Percentiles rank a stretch among this genome's conserved stretches.
These are phyloP conservation scores for Osmoderma eremita DNA, from an alignment of 2,888 invertebrate genomes.

Conservation along the genomic window DNA sequence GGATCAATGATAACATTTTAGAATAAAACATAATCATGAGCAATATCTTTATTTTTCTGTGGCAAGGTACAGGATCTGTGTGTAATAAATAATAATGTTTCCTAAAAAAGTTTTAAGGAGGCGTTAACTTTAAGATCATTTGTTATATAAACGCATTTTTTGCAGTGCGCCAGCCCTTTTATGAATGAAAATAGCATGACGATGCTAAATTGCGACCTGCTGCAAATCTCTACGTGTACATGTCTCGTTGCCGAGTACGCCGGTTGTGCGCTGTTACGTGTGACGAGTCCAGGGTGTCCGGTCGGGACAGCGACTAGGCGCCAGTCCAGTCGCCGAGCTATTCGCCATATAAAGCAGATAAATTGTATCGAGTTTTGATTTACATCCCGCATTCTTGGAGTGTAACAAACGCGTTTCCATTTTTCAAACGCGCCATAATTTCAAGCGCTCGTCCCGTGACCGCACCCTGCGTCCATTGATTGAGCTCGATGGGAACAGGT, in stretches of 20 bases:
- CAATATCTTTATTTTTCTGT: no score
- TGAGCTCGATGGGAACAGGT: constrained; percentile 54
- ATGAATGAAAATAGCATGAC: constrained; percentile 51
- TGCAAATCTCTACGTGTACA: constrained; percentile 22
- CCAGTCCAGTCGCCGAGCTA: constrained; percentile 57
- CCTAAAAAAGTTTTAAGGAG: background rate
- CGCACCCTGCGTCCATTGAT: constrained; percentile 53
- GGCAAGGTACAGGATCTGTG: no score
- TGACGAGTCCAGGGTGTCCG: constrained; percentile 43
- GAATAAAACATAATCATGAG: no score
- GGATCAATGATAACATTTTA: no score
- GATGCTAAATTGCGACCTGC: constrained; percentile 46
- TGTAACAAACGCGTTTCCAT: constrained; percentile 63
- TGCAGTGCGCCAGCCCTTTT: constrained; percentile 32
- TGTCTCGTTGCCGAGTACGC: constrained; percentile 25
- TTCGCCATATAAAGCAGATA: constrained; percentile 62
- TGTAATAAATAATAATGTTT: no score
- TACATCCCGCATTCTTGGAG: constrained; percentile 63
- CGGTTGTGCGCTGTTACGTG: constrained; percentile 27
- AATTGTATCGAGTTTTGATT: constrained; percentile 64
- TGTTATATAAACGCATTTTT: constrained; percentile 4
- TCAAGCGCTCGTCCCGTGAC: constrained; percentile 51
- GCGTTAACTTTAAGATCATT: background rate
- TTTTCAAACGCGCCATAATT: constrained; percentile 59
- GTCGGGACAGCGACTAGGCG: constrained; percentile 53